Evolutionary conservation across 2,797 vertebrate genomes (phyloP).

Genomic region (Crenichthys baileyi): DNA sequence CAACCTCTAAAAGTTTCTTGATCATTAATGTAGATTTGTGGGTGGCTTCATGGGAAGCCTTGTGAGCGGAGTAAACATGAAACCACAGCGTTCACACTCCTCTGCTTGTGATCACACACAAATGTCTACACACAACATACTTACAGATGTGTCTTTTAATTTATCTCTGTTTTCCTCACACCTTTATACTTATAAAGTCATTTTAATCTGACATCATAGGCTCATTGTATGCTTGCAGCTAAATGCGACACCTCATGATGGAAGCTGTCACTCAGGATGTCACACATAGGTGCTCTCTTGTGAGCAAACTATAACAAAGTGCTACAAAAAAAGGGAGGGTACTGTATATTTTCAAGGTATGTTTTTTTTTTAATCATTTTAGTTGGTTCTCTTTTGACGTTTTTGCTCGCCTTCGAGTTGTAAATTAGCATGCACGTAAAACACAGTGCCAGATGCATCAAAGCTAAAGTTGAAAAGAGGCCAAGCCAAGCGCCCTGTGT

Average conservation of each 20-base stretch:
- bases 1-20: constrained; percentile 32
- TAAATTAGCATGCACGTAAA: constrained; percentile 9
- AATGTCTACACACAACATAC: constrained; percentile 6
- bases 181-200: not conserved
- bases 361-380: constrained; percentile 19
- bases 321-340: not conserved
- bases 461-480: constrained; percentile 40
- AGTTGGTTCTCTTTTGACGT: constrained; percentile 2
- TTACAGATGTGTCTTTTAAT: constrained; percentile 9
- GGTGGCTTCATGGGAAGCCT: constrained; percentile 53
- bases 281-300: constrained; percentile 14
- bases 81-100: constrained; percentile 52
- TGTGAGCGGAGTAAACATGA: constrained; percentile 46
- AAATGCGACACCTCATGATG: constrained; percentile 23
- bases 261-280: constrained; percentile 20
- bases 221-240: not conserved
- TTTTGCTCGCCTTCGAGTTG: not conserved
- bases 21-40: constrained; percentile 37
- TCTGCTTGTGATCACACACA: constrained; percentile 16
- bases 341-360: not conserved
- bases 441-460: constrained; percentile 23
- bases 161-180: constrained; percentile 25
- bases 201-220: constrained; percentile 6
- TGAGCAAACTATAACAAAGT: not conserved
- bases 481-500: not conserved